phyloP scores from a whole-genome alignment of 2,113 vertebrate species.

The Chaenocephalus aceratus region DNA sequence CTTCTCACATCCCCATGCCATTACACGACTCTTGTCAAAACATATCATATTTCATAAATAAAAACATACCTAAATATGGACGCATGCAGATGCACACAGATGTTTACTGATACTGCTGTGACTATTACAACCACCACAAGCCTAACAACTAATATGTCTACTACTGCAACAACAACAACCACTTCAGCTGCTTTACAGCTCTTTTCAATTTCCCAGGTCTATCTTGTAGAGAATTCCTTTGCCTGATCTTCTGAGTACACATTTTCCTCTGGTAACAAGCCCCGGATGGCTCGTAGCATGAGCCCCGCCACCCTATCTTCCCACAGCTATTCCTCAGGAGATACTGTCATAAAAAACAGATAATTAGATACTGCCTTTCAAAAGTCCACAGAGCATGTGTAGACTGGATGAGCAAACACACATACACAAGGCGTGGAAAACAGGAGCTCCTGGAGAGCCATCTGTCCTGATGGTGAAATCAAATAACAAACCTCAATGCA shows the following conservation, averaged over 20 bases:
- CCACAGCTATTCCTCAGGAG: background rate
- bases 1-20: slow-evolving; percentile 1
- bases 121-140: background rate
- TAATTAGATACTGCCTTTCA: background rate
- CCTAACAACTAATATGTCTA: background rate
- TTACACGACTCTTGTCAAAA: background rate
- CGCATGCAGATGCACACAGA: background rate
- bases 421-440: background rate
- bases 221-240: background rate
- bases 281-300: background rate
- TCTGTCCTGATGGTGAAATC: slow-evolving; percentile 27
- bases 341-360: background rate
- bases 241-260: background rate
- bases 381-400: background rate
- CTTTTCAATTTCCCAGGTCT: background rate
- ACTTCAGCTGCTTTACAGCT: background rate
- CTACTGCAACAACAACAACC: background rate
- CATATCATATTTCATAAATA: no score
- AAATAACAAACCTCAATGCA: slow-evolving; percentile 15
- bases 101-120: background rate
- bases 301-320: background rate
- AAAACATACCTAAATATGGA: background rate
- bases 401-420: background rate
- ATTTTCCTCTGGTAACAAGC: background rate
- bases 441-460: background rate